phyloP scores from a whole-genome alignment of 2,113 vertebrate genomes.

The Argyrosomus japonicus region DNA sequence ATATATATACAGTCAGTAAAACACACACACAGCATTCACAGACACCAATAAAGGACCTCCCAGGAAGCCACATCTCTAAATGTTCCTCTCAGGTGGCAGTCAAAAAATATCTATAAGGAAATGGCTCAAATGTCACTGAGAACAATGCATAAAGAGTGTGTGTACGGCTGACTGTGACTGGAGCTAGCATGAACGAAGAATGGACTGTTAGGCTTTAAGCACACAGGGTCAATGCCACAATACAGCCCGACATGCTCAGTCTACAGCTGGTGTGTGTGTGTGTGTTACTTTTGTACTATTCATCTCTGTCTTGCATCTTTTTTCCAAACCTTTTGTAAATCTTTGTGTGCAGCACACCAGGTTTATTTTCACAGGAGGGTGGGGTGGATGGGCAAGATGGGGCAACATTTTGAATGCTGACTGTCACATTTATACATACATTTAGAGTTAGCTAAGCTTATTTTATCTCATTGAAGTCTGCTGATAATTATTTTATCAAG shows the following conservation, averaged over 20 bases:
- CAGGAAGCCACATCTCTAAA: conserved; percentile 74
- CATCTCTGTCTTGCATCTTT: not conserved
- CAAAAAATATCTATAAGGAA: conserved; percentile 83
- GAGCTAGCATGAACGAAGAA: conserved; percentile 31
- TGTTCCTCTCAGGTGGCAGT: conserved; percentile 80
- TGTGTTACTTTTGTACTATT: not conserved
- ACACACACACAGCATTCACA: conserved; percentile 70
- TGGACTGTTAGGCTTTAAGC: conserved; percentile 44
- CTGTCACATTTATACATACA: not conserved
- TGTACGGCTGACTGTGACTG: conserved; percentile 49
- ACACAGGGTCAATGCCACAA: not conserved
- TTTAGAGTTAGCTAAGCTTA: not conserved
- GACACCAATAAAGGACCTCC: conserved; percentile 78
- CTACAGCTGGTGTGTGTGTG: conserved; percentile 2
- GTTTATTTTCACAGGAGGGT: not conserved
- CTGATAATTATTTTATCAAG: not conserved
- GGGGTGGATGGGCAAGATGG: not conserved
- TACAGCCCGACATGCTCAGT: not conserved
- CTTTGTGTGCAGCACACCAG: not conserved
- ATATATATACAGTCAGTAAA: conserved; percentile 34
- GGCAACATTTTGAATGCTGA: not conserved
- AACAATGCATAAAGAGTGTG: conserved; percentile 41
- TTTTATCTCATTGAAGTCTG: not conserved
- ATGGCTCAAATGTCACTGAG: conserved; percentile 80
- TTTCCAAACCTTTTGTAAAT: not conserved